Percentiles rank a stretch among this genome's conserved stretches.
phyloP scores from a whole-genome alignment of 2,113 vertebrate species.

The Eulemur rufifrons region DNA sequence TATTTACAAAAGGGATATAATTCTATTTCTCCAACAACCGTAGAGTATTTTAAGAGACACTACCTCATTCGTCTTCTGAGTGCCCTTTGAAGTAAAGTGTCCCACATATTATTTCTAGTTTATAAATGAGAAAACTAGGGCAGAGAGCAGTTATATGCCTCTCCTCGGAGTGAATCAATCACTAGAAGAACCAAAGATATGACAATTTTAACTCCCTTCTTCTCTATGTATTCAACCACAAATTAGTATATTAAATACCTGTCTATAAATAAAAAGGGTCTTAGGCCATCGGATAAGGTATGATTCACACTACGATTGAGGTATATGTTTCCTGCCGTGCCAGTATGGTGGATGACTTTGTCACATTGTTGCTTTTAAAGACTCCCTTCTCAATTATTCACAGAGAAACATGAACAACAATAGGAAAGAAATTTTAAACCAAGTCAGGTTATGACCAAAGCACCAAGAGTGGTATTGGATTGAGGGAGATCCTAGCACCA shows the following conservation, averaged over 20 bases:
- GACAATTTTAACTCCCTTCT: conserved; percentile 27
- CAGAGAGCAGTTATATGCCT: conserved; percentile 46
- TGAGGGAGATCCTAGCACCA: neutral
- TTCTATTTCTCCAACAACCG: conserved; percentile 55
- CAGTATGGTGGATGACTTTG: neutral
- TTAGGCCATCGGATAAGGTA: neutral
- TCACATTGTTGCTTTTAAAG: neutral
- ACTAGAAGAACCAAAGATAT: conserved; percentile 38
- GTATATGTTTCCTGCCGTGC: neutral
- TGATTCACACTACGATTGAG: neutral
- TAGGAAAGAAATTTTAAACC: neutral
- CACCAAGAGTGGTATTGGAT: neutral
- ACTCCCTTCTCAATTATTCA: neutral
- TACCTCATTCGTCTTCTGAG: conserved; percentile 67
- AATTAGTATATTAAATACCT: neutral
- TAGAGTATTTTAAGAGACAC: conserved; percentile 65
- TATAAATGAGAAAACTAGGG: conserved; percentile 67
- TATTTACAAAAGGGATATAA: conserved; percentile 57
- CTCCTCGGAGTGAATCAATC: conserved; percentile 63
- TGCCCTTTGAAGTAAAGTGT: conserved; percentile 64
- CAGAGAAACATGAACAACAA: neutral
- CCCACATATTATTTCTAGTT: conserved; percentile 70
- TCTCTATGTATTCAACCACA: neutral
- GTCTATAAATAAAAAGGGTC: conserved; percentile 1
- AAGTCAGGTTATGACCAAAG: neutral